A percentile compares a stretch with the other conserved stretches of the same genome.
Evolutionary conservation across 1,140 invertebrate genomes (phyloP).

Genomic region (Eueides isabella): DNA sequence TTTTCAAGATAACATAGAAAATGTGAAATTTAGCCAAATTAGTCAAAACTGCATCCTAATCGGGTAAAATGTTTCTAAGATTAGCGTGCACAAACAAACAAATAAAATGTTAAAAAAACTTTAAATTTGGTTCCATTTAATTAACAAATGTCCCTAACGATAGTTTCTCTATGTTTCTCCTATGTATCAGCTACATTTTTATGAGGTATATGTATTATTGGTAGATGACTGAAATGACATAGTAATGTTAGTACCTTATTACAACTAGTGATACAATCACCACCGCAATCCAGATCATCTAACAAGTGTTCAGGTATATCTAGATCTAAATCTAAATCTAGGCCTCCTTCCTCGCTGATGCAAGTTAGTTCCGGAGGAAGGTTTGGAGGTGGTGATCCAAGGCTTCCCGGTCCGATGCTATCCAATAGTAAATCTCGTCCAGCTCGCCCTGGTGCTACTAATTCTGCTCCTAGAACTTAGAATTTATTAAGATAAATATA

Average conservation of each 20-base stretch:
- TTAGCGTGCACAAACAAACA: too few species aligned
- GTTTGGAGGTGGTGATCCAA: conserved; percentile 73
- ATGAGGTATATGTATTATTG: too few species aligned
- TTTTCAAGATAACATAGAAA: too few species aligned
- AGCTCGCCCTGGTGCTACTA: conserved; percentile 70
- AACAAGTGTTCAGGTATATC: conserved; percentile 89
- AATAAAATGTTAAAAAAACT: too few species aligned
- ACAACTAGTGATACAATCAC: conserved; percentile 93
- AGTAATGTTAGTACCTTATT: conserved; percentile 86
- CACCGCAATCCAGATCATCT: conserved; percentile 91
- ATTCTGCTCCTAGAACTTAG: conserved; percentile 81
- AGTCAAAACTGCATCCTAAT: too few species aligned
- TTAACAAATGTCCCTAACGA: too few species aligned
- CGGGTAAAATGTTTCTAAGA: too few species aligned
- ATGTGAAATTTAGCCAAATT: too few species aligned
- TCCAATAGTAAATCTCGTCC: conserved; percentile 66
- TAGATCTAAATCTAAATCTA: conserved; percentile 88
- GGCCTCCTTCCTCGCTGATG: conserved; percentile 93
- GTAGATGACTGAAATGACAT: too few species aligned
- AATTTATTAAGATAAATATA: not conserved
- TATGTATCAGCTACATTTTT: too few species aligned
- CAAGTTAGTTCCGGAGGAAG: conserved; percentile 90
- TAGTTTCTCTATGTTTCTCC: too few species aligned
- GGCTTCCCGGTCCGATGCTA: conserved; percentile 67
- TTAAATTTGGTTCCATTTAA: too few species aligned